These are phyloP conservation scores for Tragelaphus oryx DNA, from an alignment of 2,797 vertebrate genomes.

Conservation along the genomic window DNA sequence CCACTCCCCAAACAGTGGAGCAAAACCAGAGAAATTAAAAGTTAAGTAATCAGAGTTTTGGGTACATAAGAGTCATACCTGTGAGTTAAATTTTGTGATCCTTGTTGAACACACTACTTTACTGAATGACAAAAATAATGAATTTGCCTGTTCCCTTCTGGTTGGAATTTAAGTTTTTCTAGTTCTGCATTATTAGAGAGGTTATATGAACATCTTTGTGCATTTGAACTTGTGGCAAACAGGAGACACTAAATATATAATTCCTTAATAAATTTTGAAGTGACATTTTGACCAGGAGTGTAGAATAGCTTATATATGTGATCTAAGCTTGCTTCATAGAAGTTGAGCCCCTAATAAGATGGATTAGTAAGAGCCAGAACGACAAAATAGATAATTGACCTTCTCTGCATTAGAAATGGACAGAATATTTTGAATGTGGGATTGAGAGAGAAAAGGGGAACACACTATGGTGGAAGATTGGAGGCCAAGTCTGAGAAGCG, in stretches of 20 bases:
- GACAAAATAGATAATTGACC: not conserved
- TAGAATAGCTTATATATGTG: not conserved
- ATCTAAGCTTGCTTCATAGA: not conserved
- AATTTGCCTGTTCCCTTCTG: not conserved
- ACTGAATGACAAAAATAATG: not conserved
- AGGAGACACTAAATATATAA: not conserved
- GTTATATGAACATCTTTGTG: not conserved
- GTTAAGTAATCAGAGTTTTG: not conserved
- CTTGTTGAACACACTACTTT: not conserved
- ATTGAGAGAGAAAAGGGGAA: not conserved
- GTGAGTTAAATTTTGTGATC: not conserved
- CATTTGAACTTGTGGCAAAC: not conserved
- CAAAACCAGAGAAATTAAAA: not conserved
- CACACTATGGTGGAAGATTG: not conserved
- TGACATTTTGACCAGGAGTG: not conserved
- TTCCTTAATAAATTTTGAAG: not conserved
- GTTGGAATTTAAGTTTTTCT: not conserved
- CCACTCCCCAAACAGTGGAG: not conserved
- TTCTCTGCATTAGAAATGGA: not conserved
- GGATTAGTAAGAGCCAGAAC: not conserved
- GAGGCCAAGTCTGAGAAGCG: not conserved
- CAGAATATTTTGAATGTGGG: not conserved
- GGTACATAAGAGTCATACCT: not conserved
- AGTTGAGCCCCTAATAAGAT: not conserved
- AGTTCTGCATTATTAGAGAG: not conserved